Base-by-base conservation (phyloP, 2,888 invertebrate species). In the Endotricha flammealis region DNA sequence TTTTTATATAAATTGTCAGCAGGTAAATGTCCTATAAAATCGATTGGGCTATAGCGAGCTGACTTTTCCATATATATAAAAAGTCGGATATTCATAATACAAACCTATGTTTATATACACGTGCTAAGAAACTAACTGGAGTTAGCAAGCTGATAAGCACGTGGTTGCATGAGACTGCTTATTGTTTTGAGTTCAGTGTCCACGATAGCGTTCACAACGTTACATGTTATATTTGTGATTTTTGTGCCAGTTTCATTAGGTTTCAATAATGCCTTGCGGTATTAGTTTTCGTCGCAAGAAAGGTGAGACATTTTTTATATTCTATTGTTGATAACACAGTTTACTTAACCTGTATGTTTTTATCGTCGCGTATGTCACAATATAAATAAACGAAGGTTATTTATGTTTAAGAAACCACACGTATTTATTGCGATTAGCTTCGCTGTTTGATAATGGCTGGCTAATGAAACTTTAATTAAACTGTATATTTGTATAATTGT, bases 101-200 rank as follows among this genome's bases (percentile, higher is more conserved):
- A n/a, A n/a, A n/a, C n/a, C n/a, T n/a, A n/a, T n/a, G n/a, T n/a
- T n/a, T 29, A 29, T 29, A 29, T 20, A 35, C 29, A 29, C 22
- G 14, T 8, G 27, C 12, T 29, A 29, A 29, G 14, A 20, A 29
- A 11, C 27, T 10, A 41, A 40, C 38, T 41, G 43, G 42, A 40
- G 51, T 48, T 44, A 49, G 51, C 48, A 45, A 50, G 57, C 59
- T 73, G 82, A 82, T 83, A 82, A 83, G 75, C 77, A 70, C 68
- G 67, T 72, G 69, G 68, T 56, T 53, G 13, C 22, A 35, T 29
- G 29, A 64, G 65, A 53, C 53, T 61, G 57, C 67, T 68, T 61
- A 61, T 68, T 69, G 66, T 76, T 72, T 69, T 64, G 53, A 69
- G 64, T 76, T 78, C 81, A 80, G 82, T 80, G 55, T 66, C 61